Percentiles rank a stretch among this genome's conserved stretches.
Conservation (phyloP, 2,113 vertebrate genomes). For the Macaca nemestrina region DNA sequence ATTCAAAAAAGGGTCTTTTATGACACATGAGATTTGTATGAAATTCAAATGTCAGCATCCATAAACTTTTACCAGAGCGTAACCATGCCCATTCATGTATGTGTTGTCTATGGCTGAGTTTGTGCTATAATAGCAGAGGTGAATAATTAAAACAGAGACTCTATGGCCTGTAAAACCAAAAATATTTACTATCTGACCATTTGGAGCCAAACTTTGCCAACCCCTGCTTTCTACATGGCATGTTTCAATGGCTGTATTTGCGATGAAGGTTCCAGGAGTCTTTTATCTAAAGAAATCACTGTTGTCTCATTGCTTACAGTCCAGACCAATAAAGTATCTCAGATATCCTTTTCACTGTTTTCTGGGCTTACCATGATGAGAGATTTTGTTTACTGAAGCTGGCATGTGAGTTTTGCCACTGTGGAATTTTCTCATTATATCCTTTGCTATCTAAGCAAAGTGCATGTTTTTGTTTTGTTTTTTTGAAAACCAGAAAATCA, state of each 20-base stretch:
- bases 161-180: neutral
- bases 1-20: neutral
- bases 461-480: neutral
- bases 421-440: neutral
- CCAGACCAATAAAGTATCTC: neutral
- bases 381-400: neutral
- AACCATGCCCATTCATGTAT: neutral
- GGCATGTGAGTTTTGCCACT: neutral
- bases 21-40: neutral
- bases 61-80: neutral
- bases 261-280: neutral
- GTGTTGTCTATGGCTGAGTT: neutral
- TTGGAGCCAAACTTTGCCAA: neutral
- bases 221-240: neutral
- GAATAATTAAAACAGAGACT: neutral
- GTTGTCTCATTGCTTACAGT: neutral
- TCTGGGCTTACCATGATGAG: neutral
- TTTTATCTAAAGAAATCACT: neutral
- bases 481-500: constrained; percentile 36
- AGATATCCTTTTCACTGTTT: neutral
- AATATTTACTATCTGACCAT: neutral
- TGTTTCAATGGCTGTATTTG: neutral
- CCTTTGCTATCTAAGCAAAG: neutral
- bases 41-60: neutral
- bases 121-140: neutral